phyloP scores from a whole-genome alignment of 2,888 invertebrate species.

The Agriotes lineatus region DNA sequence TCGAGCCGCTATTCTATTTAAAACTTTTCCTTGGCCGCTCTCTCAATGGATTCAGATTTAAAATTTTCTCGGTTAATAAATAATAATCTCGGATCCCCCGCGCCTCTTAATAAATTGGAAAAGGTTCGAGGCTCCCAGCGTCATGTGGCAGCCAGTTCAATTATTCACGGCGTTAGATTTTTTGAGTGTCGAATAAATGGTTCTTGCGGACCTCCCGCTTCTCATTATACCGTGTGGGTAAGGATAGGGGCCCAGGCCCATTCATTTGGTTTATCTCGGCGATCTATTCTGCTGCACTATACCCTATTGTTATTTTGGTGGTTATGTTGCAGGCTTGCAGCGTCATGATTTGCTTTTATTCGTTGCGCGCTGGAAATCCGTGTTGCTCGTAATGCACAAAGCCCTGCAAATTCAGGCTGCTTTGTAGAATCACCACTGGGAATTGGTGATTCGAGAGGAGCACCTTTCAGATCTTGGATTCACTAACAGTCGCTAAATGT shows the following conservation, averaged over 20 bases:
- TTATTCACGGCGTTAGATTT: conserved; percentile 42
- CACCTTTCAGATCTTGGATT: too few relatives aligned
- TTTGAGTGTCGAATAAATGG: conserved; percentile 26
- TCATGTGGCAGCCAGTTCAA: conserved; percentile 24
- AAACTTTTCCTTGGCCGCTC: conserved; percentile 2
- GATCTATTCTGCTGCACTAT: conserved; percentile 40
- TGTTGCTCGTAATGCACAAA: background rate
- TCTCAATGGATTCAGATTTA: conserved; percentile 10
- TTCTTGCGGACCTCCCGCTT: conserved; percentile 36
- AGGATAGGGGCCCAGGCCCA: conserved; percentile 38
- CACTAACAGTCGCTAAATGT: too few relatives aligned
- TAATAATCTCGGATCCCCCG: conserved; percentile 32
- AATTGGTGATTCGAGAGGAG: background rate
- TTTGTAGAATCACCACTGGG: conserved; percentile 11
- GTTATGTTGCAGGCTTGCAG: conserved; percentile 32
- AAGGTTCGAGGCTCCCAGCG: conserved; percentile 17
- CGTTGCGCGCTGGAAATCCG: conserved; percentile 9
- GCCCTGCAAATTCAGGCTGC: conserved; percentile 15
- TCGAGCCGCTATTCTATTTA: conserved; percentile 1
- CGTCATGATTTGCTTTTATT: conserved; percentile 36
- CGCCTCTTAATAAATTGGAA: conserved; percentile 26
- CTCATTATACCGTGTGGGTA: conserved; percentile 36
- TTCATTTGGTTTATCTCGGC: conserved; percentile 39
- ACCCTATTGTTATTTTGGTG: conserved; percentile 40
- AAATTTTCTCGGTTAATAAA: conserved; percentile 36